These are phyloP conservation scores for Pyrrhia umbra DNA, from an alignment of 2,888 invertebrate genomes.

Conservation along the genomic window DNA sequence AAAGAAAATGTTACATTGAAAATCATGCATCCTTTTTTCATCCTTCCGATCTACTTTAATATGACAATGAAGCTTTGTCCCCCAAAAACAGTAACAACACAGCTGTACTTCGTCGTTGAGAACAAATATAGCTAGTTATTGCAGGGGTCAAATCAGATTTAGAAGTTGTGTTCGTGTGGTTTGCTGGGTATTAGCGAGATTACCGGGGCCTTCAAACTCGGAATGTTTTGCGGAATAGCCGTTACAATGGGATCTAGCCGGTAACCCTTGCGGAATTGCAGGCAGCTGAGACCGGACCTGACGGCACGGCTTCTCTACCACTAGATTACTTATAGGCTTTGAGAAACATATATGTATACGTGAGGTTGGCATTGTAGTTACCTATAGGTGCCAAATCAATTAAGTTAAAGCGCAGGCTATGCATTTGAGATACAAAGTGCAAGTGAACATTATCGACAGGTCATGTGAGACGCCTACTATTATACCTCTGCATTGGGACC, in stretches of 20 bases:
- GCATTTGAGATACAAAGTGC: background rate
- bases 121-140: slow-evolving; percentile 61
- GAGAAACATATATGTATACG: background rate
- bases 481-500: background rate
- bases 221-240: slow-evolving; percentile 72
- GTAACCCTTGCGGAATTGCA: slow-evolving; percentile 66
- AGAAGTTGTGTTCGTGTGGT: slow-evolving; percentile 73
- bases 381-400: background rate
- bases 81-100: slow-evolving; percentile 22
- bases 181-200: slow-evolving; percentile 74
- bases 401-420: background rate
- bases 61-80: slow-evolving; percentile 36
- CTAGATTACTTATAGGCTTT: slow-evolving; percentile 57
- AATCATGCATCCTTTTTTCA: slow-evolving; percentile 9
- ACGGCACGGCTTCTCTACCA: slow-evolving; percentile 66
- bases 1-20: slow-evolving; percentile 27
- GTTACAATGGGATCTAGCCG: slow-evolving; percentile 62
- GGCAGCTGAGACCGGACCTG: slow-evolving; percentile 70
- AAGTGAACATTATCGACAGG: background rate
- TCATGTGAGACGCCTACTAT: background rate
- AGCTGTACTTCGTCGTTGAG: slow-evolving; percentile 49
- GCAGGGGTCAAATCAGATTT: slow-evolving; percentile 68
- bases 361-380: background rate
- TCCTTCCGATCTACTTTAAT: slow-evolving; percentile 30
- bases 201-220: slow-evolving; percentile 70